A percentile compares a stretch with the other conserved stretches of the same genome.
These are phyloP conservation scores for Caenorhabditis briggsae DNA, from an alignment of 1,140 invertebrate genomes.

Conservation along the genomic window DNA sequence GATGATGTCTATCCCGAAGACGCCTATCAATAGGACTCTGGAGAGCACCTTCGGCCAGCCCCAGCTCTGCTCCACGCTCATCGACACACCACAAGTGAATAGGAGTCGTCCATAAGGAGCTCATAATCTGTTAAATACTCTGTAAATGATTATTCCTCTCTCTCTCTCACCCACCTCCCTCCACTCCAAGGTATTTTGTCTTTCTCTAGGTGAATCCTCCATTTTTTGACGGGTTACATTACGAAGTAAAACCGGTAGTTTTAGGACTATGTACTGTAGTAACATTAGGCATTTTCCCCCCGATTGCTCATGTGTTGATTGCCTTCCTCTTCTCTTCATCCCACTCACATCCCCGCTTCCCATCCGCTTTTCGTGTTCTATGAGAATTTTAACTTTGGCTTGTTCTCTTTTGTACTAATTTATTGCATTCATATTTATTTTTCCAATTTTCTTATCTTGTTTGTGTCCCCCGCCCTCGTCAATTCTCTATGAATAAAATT, in stretches of 20 bases:
- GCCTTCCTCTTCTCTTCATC: background rate
- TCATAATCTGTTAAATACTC: background rate
- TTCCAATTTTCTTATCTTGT: background rate
- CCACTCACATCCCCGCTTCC: conserved; percentile 11
- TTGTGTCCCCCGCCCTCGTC: too few relatives aligned
- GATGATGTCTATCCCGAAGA: conserved; percentile 34
- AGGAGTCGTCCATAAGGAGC: background rate
- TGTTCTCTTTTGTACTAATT: conserved; percentile 31
- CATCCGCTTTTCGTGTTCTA: conserved; percentile 15
- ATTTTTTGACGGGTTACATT: conserved; percentile 39
- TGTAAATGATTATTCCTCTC: background rate
- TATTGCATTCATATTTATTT: conserved; percentile 38
- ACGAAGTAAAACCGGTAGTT: conserved; percentile 53
- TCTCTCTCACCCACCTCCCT: background rate
- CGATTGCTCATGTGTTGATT: conserved; percentile 40
- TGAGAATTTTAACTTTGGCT: conserved; percentile 42
- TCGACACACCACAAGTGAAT: conserved; percentile 7
- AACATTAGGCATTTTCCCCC: conserved; percentile 30
- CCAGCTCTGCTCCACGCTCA: conserved; percentile 20
- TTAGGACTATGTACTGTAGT: conserved; percentile 24
- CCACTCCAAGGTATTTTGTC: conserved; percentile 6
- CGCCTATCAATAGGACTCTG: conserved; percentile 7
- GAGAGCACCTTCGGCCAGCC: conserved; percentile 43
- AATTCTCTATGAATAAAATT: conserved; percentile 19
- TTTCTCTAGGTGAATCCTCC: background rate